These are phyloP conservation scores for Disparrhopalites patrizii DNA, from an alignment of 2,888 invertebrate species.

Conservation along the genomic window DNA sequence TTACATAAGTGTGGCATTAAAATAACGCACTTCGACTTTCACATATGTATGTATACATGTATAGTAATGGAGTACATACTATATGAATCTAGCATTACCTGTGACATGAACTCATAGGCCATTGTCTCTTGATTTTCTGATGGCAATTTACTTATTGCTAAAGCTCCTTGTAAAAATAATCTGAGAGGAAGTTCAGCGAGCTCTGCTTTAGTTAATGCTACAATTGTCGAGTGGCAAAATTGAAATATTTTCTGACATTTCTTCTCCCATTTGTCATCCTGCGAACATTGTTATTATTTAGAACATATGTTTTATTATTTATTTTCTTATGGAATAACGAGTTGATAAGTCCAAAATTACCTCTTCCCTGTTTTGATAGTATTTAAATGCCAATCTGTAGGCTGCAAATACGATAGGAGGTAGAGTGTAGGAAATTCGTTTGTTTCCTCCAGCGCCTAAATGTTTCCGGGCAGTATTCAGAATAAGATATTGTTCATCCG, in stretches of 20 bases:
- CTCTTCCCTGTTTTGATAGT: slow-evolving; percentile 62
- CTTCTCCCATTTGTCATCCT: slow-evolving; percentile 97
- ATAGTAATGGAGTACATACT: not conserved
- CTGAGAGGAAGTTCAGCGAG: slow-evolving; percentile 88
- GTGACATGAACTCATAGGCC: slow-evolving; percentile 96
- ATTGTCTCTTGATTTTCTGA: slow-evolving; percentile 95
- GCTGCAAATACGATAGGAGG: slow-evolving; percentile 94
- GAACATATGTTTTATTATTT: not conserved
- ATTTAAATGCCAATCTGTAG: slow-evolving; percentile 66
- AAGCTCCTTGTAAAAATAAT: slow-evolving; percentile 90
- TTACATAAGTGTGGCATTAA: not conserved
- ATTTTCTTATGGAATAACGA: slow-evolving; percentile 3
- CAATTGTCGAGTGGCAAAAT: slow-evolving; percentile 94
- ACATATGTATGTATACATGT: not conserved
- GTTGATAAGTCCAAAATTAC: slow-evolving; percentile 52
- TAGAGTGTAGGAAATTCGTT: slow-evolving; percentile 76
- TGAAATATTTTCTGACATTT: slow-evolving; percentile 98
- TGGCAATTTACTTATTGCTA: slow-evolving; percentile 84
- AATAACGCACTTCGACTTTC: not conserved
- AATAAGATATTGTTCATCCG: slow-evolving; percentile 86
- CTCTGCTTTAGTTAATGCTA: slow-evolving; percentile 90
- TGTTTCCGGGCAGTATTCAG: slow-evolving; percentile 82
- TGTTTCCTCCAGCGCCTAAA: slow-evolving; percentile 83
- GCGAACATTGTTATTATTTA: not conserved
- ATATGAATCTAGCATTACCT: slow-evolving; percentile 54